phyloP scores from a whole-genome alignment of 2,113 vertebrate species.

The Elephantulus edwardii region DNA sequence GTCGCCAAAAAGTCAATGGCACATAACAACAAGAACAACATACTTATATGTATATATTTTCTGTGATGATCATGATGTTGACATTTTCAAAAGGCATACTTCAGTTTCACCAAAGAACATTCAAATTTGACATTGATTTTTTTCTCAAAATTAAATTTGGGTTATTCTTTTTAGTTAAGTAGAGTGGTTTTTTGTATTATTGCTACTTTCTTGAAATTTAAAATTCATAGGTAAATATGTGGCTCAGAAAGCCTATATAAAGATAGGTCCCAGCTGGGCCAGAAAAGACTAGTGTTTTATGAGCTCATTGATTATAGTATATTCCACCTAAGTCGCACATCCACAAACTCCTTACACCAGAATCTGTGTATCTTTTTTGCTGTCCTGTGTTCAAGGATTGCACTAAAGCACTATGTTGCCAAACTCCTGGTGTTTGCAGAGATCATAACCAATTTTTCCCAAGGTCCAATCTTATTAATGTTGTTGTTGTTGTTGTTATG shows the following conservation, averaged over 20 bases:
- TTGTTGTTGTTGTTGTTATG: not conserved
- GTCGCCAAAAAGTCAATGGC: too few species aligned
- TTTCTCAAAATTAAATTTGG: not conserved
- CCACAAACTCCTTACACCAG: not conserved
- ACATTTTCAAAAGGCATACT: not conserved
- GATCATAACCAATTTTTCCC: not conserved
- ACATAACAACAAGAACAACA: too few species aligned
- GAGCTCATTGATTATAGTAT: not conserved
- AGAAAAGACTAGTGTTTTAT: not conserved
- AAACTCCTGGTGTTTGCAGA: not conserved
- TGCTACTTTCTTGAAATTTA: not conserved
- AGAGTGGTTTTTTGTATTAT: not conserved
- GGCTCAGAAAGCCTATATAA: not conserved
- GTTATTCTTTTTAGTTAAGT: not conserved
- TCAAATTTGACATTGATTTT: not conserved
- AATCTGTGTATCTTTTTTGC: not conserved
- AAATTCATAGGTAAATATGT: not conserved
- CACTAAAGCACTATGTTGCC: accelerated
- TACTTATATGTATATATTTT: too few species aligned
- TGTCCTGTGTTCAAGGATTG: not conserved
- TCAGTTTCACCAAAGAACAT: not conserved
- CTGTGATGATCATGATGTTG: not conserved
- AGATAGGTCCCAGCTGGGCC: not conserved
- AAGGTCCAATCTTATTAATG: not conserved
- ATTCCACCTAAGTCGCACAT: not conserved